A percentile compares a stretch with the other conserved stretches of the same genome.
These are phyloP conservation scores for Ataeniobius toweri DNA, from an alignment of 2,797 vertebrate species.

Conservation along the genomic window DNA sequence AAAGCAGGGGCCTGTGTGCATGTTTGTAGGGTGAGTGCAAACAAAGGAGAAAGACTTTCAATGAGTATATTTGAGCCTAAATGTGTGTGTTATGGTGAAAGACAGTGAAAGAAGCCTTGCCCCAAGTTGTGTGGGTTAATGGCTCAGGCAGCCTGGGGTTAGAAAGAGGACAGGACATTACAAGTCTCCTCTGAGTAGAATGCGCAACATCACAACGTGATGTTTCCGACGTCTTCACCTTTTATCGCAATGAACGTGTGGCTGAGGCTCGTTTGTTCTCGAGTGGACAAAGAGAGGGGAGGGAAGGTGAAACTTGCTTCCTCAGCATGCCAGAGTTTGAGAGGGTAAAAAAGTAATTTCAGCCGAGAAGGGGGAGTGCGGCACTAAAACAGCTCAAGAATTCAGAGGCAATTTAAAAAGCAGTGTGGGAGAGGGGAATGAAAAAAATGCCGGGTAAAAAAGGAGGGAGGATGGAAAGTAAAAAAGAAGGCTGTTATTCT, in stretches of 20 bases:
- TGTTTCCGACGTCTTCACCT: conserved; percentile 30
- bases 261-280: conserved; percentile 65
- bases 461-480: conserved; percentile 82
- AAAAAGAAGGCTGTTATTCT: conserved; percentile 82
- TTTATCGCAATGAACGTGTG: conserved; percentile 31
- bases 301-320: conserved; percentile 78
- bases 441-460: conserved; percentile 81
- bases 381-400: conserved; percentile 87
- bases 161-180: conserved; percentile 61
- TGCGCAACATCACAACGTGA: conserved; percentile 16
- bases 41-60: conserved; percentile 68
- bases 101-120: conserved; percentile 52
- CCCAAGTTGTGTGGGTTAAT: conserved; percentile 57
- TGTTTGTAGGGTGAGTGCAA: conserved; percentile 69
- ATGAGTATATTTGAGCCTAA: conserved; percentile 51
- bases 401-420: conserved; percentile 88
- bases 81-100: conserved; percentile 32
- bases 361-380: conserved; percentile 81
- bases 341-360: conserved; percentile 86
- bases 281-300: conserved; percentile 70
- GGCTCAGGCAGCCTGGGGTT: conserved; percentile 52
- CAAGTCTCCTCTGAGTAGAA: conserved; percentile 38
- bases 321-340: conserved; percentile 81
- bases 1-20: conserved; percentile 68
- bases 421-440: conserved; percentile 86